Base-by-base conservation (phyloP, 2,888 invertebrate species). In the Sphaerophoria rueppellii region DNA sequence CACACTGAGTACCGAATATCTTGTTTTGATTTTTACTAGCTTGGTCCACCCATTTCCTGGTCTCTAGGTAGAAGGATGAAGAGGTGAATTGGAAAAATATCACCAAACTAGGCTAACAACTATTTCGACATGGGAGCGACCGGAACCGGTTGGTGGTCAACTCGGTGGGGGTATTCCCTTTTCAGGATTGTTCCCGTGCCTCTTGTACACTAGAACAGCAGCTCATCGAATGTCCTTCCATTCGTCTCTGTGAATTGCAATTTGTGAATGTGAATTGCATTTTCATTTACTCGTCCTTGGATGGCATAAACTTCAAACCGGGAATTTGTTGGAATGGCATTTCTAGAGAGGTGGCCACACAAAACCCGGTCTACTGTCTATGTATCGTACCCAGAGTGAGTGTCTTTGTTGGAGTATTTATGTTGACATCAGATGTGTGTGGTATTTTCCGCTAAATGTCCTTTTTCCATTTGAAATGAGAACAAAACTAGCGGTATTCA, bases 241-340 rank as follows among this genome's bases (percentile, higher is more conserved):
- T 82, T 70, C 73, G 74, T 74, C 70, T 65, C 55, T 46, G 67
- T 57, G 83, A 85, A 85, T 65, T 73, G 85, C 76, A 85, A 81
- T 85, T 85, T 81, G 85, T 81, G 85, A 77, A 85, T 85, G 80
- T 85, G 85, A 73, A 85, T 85, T 85, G 85, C 81, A 85, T 85
- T 85, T 85, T 85, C 85, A 85, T 85, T 85, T 81, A 85, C 85
- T 85, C 85, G 81, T 85, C 85, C 85, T 85, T 73, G 81, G 63
- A 76, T 77, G 76, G 73, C 81, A 85, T 85, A 85, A 81, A 85
- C 81, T 85, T 81, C 85, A 72, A 73, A 69, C 80, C 52, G 71
- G 75, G 75, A 75, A 80, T 80, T 80, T 85, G 76, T 70, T 58
- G 76, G 69, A 76, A 80, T 72, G 83, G 80, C 72, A 80, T 72